phyloP scores from a whole-genome alignment of 2,797 vertebrate genomes.

The Tapera naevia region DNA sequence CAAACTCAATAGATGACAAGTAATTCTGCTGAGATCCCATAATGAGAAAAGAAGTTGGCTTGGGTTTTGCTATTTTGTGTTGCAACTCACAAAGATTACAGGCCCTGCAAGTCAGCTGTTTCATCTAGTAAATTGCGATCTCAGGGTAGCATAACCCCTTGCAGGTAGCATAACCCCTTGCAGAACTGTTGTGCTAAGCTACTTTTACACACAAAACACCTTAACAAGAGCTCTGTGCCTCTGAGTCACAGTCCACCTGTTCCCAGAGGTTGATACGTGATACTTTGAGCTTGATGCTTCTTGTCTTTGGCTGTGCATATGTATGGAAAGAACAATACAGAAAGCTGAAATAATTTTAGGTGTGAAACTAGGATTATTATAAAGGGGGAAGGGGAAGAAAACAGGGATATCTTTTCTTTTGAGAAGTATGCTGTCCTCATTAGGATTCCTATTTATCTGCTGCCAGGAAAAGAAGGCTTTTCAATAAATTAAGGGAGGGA shows the following conservation, averaged over 20 bases:
- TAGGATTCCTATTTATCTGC: constrained; percentile 14
- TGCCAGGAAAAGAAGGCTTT: constrained; percentile 25
- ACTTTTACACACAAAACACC: constrained; percentile 69
- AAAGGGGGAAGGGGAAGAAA: not conserved
- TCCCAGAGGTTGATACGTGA: constrained; percentile 50
- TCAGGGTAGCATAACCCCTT: constrained; percentile 48
- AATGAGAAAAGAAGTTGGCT: not conserved
- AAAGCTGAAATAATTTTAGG: constrained; percentile 22
- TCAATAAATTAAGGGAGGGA: constrained; percentile 5
- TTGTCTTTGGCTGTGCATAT: constrained; percentile 6
- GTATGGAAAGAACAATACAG: constrained; percentile 23
- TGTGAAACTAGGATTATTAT: constrained; percentile 28
- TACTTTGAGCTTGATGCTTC: constrained; percentile 37
- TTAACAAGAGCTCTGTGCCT: constrained; percentile 68
- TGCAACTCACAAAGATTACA: constrained; percentile 5
- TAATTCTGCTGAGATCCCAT: not conserved
- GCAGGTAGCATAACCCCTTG: constrained; percentile 50
- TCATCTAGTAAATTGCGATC: constrained; percentile 51
- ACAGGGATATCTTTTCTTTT: not conserved
- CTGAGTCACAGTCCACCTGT: constrained; percentile 63
- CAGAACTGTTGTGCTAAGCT: constrained; percentile 61
- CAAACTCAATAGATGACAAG: not conserved
- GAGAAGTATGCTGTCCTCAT: not conserved
- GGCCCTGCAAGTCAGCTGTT: constrained; percentile 59
- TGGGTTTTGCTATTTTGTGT: not conserved